A percentile compares a stretch with the other conserved stretches of the same genome.
Evolutionary conservation across 2,797 vertebrate genomes (phyloP).

Genomic region (Chaetophractus vellerosus): DNA sequence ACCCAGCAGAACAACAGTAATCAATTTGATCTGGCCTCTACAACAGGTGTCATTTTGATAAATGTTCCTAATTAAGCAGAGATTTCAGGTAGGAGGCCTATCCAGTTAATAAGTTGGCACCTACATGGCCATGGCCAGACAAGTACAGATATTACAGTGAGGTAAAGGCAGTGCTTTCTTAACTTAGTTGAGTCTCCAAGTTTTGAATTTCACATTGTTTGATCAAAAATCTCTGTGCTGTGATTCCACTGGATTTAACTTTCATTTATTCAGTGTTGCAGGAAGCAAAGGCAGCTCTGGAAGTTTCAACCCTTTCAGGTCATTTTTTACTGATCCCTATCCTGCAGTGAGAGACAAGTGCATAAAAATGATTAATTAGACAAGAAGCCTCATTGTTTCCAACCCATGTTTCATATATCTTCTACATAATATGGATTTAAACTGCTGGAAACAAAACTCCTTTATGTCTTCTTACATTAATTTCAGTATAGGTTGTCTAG

Average conservation of each 20-base stretch:
- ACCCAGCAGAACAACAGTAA: slow-evolving; percentile 83
- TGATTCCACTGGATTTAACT: slow-evolving; percentile 80
- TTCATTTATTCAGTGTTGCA: slow-evolving; percentile 82
- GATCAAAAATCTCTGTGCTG: slow-evolving; percentile 74
- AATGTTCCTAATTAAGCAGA: slow-evolving; percentile 91
- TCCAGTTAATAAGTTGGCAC: slow-evolving; percentile 87
- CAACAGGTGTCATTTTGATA: slow-evolving; percentile 91
- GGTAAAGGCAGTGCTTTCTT: slow-evolving; percentile 81
- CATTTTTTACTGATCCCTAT: slow-evolving; percentile 82
- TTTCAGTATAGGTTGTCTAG: slow-evolving; percentile 71
- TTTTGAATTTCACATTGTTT: slow-evolving; percentile 77
- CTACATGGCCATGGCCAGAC: slow-evolving; percentile 81
- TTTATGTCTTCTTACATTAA: slow-evolving; percentile 84
- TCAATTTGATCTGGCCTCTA: slow-evolving; percentile 89
- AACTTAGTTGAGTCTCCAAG: slow-evolving; percentile 80
- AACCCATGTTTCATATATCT: slow-evolving; percentile 79
- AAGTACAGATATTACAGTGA: slow-evolving; percentile 87
- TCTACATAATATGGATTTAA: slow-evolving; percentile 84
- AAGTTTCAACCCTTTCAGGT: slow-evolving; percentile 84
- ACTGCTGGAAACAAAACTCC: slow-evolving; percentile 78
- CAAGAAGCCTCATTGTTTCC: slow-evolving; percentile 73
- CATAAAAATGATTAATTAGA: slow-evolving; percentile 89
- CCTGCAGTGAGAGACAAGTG: slow-evolving; percentile 77
- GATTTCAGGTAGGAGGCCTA: slow-evolving; percentile 88
- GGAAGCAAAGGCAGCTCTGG: slow-evolving; percentile 70